A percentile compares a stretch with the other conserved stretches of the same genome.
phyloP scores from a whole-genome alignment of 2,888 invertebrate species.

The Anaspis maculata region DNA sequence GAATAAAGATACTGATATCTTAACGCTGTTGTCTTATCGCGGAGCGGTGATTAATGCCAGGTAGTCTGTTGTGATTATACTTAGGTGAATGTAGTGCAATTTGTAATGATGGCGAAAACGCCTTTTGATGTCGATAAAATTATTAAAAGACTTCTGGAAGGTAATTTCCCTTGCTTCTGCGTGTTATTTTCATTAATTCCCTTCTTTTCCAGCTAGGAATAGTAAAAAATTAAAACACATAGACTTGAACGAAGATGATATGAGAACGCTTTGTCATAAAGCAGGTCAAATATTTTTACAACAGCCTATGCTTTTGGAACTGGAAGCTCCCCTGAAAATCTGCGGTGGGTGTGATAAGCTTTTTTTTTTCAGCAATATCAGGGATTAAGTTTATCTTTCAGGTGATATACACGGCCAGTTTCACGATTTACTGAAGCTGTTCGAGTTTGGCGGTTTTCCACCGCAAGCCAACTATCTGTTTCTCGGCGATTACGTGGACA shows the following conservation, averaged over 20 bases:
- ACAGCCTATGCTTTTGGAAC: constrained; percentile 34
- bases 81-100: too few species aligned
- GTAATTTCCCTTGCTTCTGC: too few species aligned
- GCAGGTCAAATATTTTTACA: constrained; percentile 27
- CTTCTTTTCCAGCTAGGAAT: constrained; percentile 6
- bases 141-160: constrained; percentile 21
- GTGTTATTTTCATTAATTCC: constrained; percentile 4
- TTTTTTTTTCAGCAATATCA: neutral
- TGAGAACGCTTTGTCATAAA: constrained; percentile 28
- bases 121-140: constrained; percentile 24
- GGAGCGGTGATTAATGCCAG: too few species aligned
- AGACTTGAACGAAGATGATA: constrained; percentile 26
- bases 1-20: too few species aligned
- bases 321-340: constrained; percentile 34
- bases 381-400: constrained; percentile 15
- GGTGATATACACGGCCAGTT: constrained; percentile 61
- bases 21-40: too few species aligned
- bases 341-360: constrained; percentile 24
- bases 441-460: constrained; percentile 58
- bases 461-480: constrained; percentile 60
- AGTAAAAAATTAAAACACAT: constrained; percentile 23
- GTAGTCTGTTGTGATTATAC: too few species aligned
- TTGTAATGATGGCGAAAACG: too few species aligned
- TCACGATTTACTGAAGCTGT: constrained; percentile 52
- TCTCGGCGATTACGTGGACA: constrained; percentile 53